Evolutionary conservation across 2,888 invertebrate species (phyloP), one percentile per base, ranked within the genome.

Genomic region (Helleia helle): DNA sequence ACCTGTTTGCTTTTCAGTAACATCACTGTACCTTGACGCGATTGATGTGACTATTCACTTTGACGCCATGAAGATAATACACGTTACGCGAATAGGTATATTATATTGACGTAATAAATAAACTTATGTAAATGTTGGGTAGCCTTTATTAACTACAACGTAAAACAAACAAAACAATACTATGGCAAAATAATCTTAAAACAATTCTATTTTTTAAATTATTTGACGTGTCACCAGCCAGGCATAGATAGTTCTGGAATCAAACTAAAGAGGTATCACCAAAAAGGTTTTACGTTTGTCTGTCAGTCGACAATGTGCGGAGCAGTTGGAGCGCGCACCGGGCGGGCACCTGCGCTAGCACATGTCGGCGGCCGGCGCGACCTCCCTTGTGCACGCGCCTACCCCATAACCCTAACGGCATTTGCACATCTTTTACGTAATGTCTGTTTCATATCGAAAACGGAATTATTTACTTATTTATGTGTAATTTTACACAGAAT

Each of bases 281-380:
- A n/a, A n/a, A n/a, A n/a, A n/a, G n/a, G n/a, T n/a, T n/a, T n/a
- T n/a, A n/a, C n/a, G n/a, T 27, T n/a, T n/a, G n/a, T n/a, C n/a
- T n/a, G n/a, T n/a, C n/a, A 15, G 27, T 36, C 40, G 36, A 26
- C 37, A 36, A 40, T 38, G 36, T 41, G 52, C 14, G 14, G 12
- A 27, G 34, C 59, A 57, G 59, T 57, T 59, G 59, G 54, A 46
- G 46, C 44, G 40, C 43, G 49, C 54, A 54, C 57, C 52, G 56
- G 57, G 56, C 52, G 42, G 52, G 43, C 66, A 65, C 62, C 64
- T 65, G 58, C 55, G 58, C 40, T 29, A 36, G 51, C 64, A 62
- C 56, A 60, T 60, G 61, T 51, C 55, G 48, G 43, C 43, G 38
- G 61, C 51, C 55, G 48, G 43, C 43, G 38, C 44, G 43, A 42